These are phyloP conservation scores for Danaus melanippus DNA, from an alignment of 1,140 invertebrate genomes.

Conservation along the genomic window DNA sequence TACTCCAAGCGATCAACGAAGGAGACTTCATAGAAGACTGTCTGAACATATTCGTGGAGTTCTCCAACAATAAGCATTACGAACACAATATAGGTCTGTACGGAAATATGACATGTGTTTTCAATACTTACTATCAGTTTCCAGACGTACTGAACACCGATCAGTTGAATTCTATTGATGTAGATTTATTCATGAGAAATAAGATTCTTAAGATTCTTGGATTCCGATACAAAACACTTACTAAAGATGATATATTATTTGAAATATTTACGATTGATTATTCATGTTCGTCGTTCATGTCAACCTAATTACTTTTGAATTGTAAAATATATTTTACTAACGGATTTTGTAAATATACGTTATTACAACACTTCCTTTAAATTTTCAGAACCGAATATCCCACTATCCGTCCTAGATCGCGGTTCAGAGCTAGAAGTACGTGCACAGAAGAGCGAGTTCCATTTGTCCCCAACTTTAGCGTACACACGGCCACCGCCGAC, in stretches of 20 bases:
- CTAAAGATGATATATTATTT: too few species aligned
- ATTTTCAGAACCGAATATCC: conserved; percentile 52
- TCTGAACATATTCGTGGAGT: conserved; percentile 48
- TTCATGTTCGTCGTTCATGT: too few species aligned
- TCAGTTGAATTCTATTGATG: too few species aligned
- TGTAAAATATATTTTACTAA: too few species aligned
- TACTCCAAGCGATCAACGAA: conserved; percentile 35
- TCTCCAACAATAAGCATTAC: conserved; percentile 39
- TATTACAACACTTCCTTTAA: conserved; percentile 4
- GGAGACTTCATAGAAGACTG: conserved; percentile 44
- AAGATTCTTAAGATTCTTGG: too few species aligned
- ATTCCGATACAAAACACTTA: too few species aligned
- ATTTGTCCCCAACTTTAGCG: conserved; percentile 22
- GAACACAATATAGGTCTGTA: conserved; percentile 38
- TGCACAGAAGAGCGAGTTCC: conserved; percentile 38
- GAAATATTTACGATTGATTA: too few species aligned
- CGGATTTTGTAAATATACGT: too few species aligned
- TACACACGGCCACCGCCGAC: conserved; percentile 38
- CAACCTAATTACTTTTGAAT: too few species aligned
- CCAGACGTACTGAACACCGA: too few species aligned
- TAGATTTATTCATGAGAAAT: too few species aligned
- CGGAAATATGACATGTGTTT: neutral
- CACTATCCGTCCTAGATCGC: conserved; percentile 45
- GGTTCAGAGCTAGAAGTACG: conserved; percentile 49
- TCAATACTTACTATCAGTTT: neutral